Conservation (phyloP, 2,888 invertebrate species). For the Agrochola circellaris region DNA sequence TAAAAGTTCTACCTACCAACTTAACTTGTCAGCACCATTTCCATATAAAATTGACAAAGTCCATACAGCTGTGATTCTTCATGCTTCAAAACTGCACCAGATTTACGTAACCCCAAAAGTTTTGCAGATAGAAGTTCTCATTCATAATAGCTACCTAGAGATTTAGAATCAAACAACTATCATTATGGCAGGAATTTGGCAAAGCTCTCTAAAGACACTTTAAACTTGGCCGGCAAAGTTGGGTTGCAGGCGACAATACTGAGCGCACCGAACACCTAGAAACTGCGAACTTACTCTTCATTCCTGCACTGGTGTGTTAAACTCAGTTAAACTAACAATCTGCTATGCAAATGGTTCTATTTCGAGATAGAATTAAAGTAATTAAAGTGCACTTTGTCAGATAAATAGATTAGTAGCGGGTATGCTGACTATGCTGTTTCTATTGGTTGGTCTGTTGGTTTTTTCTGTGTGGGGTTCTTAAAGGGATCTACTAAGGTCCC, state of each 20-base stretch:
- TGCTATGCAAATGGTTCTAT: constrained; percentile 19
- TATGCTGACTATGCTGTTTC: no score
- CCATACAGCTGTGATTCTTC: background rate
- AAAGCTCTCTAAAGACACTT: constrained; percentile 33
- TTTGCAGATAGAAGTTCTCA: constrained; percentile 4
- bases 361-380: constrained; percentile 16
- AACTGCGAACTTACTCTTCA: constrained; percentile 45
- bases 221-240: constrained; percentile 43
- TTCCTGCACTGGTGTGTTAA: constrained; percentile 26
- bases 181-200: constrained; percentile 35
- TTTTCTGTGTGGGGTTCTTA: background rate
- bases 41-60: background rate
- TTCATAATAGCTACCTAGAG: constrained; percentile 20
- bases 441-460: background rate
- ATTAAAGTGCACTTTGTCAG: constrained; percentile 2
- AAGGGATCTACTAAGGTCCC: background rate
- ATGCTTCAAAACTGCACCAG: background rate
- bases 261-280: constrained; percentile 35
- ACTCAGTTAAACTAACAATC: constrained; percentile 35
- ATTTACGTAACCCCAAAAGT: background rate
- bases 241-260: constrained; percentile 23
- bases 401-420: background rate
- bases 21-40: no score
- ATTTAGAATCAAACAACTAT: constrained; percentile 38
- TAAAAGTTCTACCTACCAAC: no score